Base-by-base conservation (phyloP, 2,888 invertebrate genomes). In the Agrochola lychnidis region DNA sequence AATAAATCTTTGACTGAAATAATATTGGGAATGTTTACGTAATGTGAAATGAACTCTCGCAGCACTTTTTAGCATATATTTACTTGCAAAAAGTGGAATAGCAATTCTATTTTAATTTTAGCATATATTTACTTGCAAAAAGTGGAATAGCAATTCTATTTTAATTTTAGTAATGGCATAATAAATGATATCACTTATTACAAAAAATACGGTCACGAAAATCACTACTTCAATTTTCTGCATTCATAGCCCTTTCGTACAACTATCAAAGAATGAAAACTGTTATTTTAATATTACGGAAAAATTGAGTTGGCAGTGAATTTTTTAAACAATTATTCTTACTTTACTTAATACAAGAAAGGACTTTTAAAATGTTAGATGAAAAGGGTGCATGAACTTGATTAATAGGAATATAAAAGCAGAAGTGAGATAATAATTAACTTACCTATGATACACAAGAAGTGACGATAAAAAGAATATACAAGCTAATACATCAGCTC, bases 401-500 rank as follows among this genome's bases (percentile, higher is more conserved):
- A 22, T 62, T 36, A 22, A 0, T 16, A 0, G 2, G 25, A 45
- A 30, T 30, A 56, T 4, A 30, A 12, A 68, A 68, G 10, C 4
- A 25, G 16, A 6, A 53, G 12, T 14, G 2, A 56, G n/a, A 36
- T 42, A 36, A 53, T 66, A 63, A 68, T 57, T 4, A 19, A 82
- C 97, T 98, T 96, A 98, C 98, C 98, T 98, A 91, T 98, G 98
- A 95, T 98, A 99, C 77, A 98, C 97, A 87, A 98, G 97, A 76
- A 99, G 97, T 0, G 98, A 98, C 66, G 98, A 97, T 76, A 99
- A 97, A 94, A 98, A 98, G 95, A 99, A 98, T 89, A 98, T 97
- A 92, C 98, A 98, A 53, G 99, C 98, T 78, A 99, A 96, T 14
- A 99, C 97, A 93, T 99, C 99, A 9, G 99, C 99, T 92, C 99